Conservation (phyloP, 2,113 vertebrate genomes). For the Tragulus kanchil region DNA sequence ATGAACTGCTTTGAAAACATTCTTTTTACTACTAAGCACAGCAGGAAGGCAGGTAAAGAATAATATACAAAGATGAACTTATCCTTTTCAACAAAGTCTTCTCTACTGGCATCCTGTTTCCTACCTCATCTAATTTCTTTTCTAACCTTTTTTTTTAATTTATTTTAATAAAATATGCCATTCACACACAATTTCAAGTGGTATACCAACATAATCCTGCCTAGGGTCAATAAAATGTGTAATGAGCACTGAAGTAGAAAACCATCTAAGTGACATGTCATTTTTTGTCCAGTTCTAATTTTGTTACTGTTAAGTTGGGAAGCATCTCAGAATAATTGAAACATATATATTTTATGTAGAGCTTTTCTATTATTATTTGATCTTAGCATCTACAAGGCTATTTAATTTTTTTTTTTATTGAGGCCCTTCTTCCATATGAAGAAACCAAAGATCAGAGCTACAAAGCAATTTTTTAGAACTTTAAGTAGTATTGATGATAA, state of each 20-base stretch:
- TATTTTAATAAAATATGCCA: neutral
- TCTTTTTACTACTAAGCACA: neutral
- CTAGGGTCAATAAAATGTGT: neutral
- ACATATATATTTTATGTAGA: neutral
- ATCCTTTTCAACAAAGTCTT: neutral
- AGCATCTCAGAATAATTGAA: neutral
- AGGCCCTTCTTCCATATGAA: neutral
- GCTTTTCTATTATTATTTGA: conserved; percentile 28
- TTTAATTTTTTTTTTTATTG: conserved; percentile 1
- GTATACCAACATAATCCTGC: neutral
- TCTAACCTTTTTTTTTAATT: neutral
- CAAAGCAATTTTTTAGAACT: conserved; percentile 2
- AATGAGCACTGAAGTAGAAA: neutral
- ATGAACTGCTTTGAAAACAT: neutral
- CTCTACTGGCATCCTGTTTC: neutral
- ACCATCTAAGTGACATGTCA: neutral
- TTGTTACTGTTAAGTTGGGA: neutral
- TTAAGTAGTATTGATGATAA: neutral
- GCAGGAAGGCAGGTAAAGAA: neutral
- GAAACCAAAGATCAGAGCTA: neutral
- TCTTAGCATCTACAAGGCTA: neutral
- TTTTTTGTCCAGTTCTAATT: neutral
- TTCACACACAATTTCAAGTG: neutral
- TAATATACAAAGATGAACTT: neutral
- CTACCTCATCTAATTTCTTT: neutral